A percentile compares a stretch with the other conserved stretches of the same genome.
Evolutionary conservation across 2,113 vertebrate species (phyloP).

Genomic region (Siphamia tubifer): DNA sequence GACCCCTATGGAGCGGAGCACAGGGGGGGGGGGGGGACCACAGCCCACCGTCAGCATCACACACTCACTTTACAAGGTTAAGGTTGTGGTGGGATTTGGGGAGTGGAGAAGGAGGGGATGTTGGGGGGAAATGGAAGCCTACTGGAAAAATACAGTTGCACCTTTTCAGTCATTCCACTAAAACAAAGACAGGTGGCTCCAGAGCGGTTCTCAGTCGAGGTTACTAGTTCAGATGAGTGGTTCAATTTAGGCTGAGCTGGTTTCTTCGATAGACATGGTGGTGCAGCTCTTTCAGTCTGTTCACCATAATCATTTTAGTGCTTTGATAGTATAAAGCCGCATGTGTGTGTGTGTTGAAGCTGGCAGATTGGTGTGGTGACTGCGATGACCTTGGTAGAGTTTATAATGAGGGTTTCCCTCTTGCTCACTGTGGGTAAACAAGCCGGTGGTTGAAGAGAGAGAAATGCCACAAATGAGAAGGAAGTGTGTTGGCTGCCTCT

Average conservation of each 20-base stretch:
- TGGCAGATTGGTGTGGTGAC: conserved; percentile 46
- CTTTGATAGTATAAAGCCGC: conserved; percentile 6
- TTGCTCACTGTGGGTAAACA: conserved; percentile 70
- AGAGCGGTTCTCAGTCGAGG: neutral
- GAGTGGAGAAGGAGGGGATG: conserved; percentile 9
- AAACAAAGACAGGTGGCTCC: conserved; percentile 72
- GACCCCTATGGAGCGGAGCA: conserved; percentile 82
- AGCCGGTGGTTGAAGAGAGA: conserved; percentile 66
- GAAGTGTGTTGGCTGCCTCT: conserved; percentile 62
- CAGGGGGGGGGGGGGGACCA: conserved; percentile 72
- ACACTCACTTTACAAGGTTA: conserved; percentile 70
- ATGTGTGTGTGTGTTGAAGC: conserved; percentile 17
- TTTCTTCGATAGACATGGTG: neutral
- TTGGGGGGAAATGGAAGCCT: conserved; percentile 12
- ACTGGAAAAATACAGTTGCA: conserved; percentile 30
- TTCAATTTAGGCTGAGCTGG: too few species aligned
- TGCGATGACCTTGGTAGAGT: conserved; percentile 66
- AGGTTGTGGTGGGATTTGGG: conserved; percentile 51
- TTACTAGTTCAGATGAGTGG: neutral
- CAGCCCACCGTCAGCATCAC: conserved; percentile 77
- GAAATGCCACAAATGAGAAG: conserved; percentile 75
- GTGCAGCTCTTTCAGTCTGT: neutral
- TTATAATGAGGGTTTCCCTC: conserved; percentile 75
- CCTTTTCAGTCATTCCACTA: conserved; percentile 48
- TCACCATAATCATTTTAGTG: too few species aligned